These are phyloP conservation scores for Gymnogyps californianus DNA, from an alignment of 2,113 vertebrate genomes.

Conservation along the genomic window DNA sequence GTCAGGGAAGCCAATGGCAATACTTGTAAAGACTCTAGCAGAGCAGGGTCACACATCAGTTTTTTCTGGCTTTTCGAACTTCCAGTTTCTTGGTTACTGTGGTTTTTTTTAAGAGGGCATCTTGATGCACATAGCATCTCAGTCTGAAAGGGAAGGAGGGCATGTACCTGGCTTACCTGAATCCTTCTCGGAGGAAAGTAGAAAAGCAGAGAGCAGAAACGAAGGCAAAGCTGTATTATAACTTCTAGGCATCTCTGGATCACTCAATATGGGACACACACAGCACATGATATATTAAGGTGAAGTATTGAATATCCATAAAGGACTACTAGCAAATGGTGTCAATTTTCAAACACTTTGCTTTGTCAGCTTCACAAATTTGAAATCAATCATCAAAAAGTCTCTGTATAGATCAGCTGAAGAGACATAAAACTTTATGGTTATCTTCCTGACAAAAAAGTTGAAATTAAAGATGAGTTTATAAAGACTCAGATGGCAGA, in stretches of 20 bases:
- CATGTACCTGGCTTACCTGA: neutral
- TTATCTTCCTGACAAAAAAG: neutral
- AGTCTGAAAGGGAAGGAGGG: neutral
- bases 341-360: conserved; percentile 61
- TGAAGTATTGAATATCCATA: conserved; percentile 62
- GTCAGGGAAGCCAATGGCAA: neutral
- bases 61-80: neutral
- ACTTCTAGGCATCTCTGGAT: neutral
- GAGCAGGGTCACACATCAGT: neutral
- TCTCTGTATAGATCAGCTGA: conserved; percentile 46
- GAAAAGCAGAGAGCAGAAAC: neutral
- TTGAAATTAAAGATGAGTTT: conserved; percentile 32
- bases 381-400: conserved; percentile 67
- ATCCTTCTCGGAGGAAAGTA: neutral
- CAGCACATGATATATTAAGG: conserved; percentile 41
- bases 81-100: neutral
- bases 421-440: conserved; percentile 18
- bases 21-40: neutral
- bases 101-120: neutral
- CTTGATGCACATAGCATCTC: neutral
- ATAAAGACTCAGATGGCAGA: neutral
- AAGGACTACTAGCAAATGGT: conserved; percentile 53
- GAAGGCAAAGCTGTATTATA: neutral
- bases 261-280: conserved; percentile 4
- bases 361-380: conserved; percentile 63